Percentiles rank a stretch among this genome's conserved stretches.
phyloP scores from a whole-genome alignment of 2,113 vertebrate genomes.

The Oncorhynchus masou region DNA sequence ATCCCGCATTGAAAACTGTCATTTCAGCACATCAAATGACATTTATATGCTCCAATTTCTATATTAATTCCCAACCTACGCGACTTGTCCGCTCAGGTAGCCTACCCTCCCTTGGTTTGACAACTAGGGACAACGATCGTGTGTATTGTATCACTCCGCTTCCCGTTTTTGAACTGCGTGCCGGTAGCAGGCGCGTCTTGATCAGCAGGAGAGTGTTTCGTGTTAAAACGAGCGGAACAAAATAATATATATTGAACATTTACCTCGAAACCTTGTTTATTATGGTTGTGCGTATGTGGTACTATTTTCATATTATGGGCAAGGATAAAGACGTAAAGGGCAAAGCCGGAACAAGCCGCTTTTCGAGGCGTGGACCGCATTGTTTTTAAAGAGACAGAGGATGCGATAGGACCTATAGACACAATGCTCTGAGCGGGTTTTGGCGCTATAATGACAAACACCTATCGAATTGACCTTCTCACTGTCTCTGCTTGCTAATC shows the following conservation, averaged over 20 bases:
- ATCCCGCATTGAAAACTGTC: slow-evolving; percentile 8
- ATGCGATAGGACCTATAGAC: slow-evolving; percentile 8
- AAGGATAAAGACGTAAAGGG: slow-evolving; percentile 75
- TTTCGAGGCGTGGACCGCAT: slow-evolving; percentile 80
- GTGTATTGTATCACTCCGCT: slow-evolving; percentile 67
- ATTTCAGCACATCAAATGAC: slow-evolving; percentile 38
- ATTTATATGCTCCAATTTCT: slow-evolving; percentile 35
- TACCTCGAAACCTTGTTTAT: background rate
- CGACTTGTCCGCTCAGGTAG: slow-evolving; percentile 61
- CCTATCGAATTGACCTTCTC: background rate
- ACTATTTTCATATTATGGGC: slow-evolving; percentile 72
- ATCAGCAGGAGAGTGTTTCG: slow-evolving; percentile 14
- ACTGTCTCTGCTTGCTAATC: slow-evolving; percentile 13
- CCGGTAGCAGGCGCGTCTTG: slow-evolving; percentile 21
- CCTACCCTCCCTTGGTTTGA: slow-evolving; percentile 56
- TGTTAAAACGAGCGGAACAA: slow-evolving; percentile 3
- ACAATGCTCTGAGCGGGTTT: slow-evolving; percentile 25
- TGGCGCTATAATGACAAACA: background rate
- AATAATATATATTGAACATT: background rate
- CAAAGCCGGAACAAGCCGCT: slow-evolving; percentile 83
- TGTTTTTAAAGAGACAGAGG: slow-evolving; percentile 73
- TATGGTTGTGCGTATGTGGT: slow-evolving; percentile 18
- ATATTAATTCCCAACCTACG: slow-evolving; percentile 38
- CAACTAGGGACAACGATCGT: slow-evolving; percentile 38
- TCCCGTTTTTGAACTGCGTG: slow-evolving; percentile 48